These are phyloP conservation scores for Eira barbara DNA, from an alignment of 2,113 vertebrate species.

Conservation along the genomic window DNA sequence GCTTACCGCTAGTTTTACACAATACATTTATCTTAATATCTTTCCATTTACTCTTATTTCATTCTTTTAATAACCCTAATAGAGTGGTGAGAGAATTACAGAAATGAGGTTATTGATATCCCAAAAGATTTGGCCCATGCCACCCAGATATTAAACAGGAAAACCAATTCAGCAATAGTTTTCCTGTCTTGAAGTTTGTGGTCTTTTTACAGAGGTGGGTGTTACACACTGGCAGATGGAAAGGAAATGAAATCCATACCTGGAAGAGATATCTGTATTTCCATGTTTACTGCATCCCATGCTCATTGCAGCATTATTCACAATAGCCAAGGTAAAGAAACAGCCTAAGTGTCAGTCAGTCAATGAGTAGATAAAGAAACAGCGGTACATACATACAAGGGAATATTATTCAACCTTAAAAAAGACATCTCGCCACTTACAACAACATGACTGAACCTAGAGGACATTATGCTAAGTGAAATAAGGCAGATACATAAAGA, in stretches of 20 bases:
- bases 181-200: not conserved
- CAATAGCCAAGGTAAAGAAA: not conserved
- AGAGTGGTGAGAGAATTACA: not conserved
- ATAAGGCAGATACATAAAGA: not conserved
- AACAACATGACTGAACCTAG: not conserved
- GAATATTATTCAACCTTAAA: not conserved
- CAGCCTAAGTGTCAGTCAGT: not conserved
- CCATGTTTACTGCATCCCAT: not conserved
- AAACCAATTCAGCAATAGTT: not conserved
- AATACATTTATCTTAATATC: not conserved
- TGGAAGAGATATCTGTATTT: not conserved
- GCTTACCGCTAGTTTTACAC: not conserved
- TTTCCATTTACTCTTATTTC: slow-evolving; percentile 29
- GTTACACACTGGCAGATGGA: not conserved
- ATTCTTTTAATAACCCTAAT: slow-evolving; percentile 11
- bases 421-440: not conserved
- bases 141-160: not conserved
- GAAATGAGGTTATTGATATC: not conserved
- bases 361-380: not conserved
- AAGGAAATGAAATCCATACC: not conserved
- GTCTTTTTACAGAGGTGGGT: not conserved
- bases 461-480: not conserved
- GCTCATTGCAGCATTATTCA: not conserved
- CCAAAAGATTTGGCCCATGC: not conserved
- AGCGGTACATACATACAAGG: too few relatives aligned